Evolutionary conservation across 2,888 invertebrate genomes (phyloP).

Genomic region (Tethea ocularis): DNA sequence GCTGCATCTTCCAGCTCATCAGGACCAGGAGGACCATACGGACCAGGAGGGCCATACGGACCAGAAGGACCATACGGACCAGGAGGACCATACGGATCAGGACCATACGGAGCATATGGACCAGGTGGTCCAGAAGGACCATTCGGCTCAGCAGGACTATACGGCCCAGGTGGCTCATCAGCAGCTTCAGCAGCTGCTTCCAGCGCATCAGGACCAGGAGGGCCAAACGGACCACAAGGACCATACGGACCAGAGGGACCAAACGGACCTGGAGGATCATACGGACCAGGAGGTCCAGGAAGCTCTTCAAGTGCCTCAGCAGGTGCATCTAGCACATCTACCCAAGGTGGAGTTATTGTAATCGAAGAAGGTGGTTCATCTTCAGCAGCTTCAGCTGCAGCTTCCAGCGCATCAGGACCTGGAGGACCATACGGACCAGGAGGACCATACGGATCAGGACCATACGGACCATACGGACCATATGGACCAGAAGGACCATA

Average conservation of each 20-base stretch:
- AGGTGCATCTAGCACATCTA: neutral
- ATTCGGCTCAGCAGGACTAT: too few relatives aligned
- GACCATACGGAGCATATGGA: neutral
- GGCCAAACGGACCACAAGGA: constrained; percentile 14
- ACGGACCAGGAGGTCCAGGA: too few relatives aligned
- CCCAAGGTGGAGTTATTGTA: too few relatives aligned
- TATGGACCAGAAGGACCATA: too few relatives aligned
- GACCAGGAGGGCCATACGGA: constrained; percentile 4
- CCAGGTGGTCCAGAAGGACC: neutral
- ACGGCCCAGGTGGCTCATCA: neutral
- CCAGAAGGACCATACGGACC: constrained; percentile 3
- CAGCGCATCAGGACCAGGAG: constrained; percentile 8
- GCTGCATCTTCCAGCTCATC: neutral
- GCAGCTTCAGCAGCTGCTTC: constrained; percentile 15
- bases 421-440: neutral
- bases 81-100: constrained; percentile 8
- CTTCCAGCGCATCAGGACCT: constrained; percentile 17
- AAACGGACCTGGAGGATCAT: too few relatives aligned
- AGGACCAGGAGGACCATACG: neutral
- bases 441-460: neutral
- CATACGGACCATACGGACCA: too few relatives aligned
- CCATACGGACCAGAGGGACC: constrained; percentile 9
- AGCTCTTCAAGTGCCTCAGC: neutral
- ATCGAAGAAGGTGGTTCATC: neutral
- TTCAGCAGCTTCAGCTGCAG: constrained; percentile 13